These are phyloP conservation scores for Micronisus gabar DNA, from an alignment of 2,113 vertebrate species.

Conservation along the genomic window DNA sequence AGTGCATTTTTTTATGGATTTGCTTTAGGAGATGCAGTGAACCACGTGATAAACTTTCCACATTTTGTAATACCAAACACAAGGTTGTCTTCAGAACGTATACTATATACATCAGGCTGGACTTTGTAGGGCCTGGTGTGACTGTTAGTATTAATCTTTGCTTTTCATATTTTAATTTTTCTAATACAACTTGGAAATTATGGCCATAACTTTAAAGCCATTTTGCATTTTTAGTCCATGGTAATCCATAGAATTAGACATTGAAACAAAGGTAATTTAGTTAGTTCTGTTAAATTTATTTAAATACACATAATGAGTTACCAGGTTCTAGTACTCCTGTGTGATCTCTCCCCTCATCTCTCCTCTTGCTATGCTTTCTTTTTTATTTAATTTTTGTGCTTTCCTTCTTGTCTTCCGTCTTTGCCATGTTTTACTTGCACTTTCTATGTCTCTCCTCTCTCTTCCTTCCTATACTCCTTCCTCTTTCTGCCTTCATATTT, in stretches of 20 bases:
- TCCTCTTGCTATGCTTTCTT: not conserved
- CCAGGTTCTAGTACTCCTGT: not conserved
- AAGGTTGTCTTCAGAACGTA: not conserved
- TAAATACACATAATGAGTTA: not conserved
- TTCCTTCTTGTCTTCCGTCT: not conserved
- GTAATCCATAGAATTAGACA: not conserved
- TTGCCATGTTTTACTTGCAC: not conserved
- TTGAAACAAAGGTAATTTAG: not conserved
- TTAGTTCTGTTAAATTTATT: not conserved
- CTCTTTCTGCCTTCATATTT: not conserved
- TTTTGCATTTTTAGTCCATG: not conserved
- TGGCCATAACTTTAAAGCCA: not conserved
- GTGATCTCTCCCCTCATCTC: not conserved
- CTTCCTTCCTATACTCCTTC: not conserved
- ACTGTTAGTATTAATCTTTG: not conserved
- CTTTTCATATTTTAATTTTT: not conserved
- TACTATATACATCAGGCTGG: not conserved
- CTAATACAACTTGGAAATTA: not conserved
- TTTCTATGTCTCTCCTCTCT: not conserved
- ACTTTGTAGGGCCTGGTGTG: not conserved
- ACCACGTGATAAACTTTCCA: not conserved
- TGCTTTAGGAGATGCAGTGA: not conserved
- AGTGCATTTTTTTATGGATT: not conserved
- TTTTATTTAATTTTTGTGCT: not conserved
- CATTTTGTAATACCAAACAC: not conserved